A percentile compares a stretch with the other conserved stretches of the same genome.
Evolutionary conservation across 2,888 invertebrate genomes (phyloP).

Genomic region (Arctia plantaginis): DNA sequence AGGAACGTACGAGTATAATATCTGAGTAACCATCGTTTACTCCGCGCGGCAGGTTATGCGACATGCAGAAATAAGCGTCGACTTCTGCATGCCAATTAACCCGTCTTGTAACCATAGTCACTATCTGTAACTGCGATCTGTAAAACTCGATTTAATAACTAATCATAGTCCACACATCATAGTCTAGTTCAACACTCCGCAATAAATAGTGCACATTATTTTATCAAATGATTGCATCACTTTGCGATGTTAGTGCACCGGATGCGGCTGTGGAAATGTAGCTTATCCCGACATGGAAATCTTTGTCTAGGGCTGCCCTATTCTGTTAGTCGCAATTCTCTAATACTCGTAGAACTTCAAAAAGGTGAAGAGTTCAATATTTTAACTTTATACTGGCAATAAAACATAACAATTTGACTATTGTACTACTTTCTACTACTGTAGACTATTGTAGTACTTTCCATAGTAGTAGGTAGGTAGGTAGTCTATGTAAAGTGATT

Average conservation of each 20-base stretch:
- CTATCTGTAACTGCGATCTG: not conserved
- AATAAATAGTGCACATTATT: slow-evolving; percentile 10
- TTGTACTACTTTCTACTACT: not conserved
- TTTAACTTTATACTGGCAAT: not conserved
- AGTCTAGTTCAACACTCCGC: slow-evolving; percentile 6
- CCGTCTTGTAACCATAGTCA: slow-evolving; percentile 1
- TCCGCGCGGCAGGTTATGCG: not conserved
- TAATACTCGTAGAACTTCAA: not conserved
- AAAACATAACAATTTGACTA: not conserved
- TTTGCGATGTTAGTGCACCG: slow-evolving; percentile 59
- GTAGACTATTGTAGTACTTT: too few species aligned
- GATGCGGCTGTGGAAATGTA: slow-evolving; percentile 69
- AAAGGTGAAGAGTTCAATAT: not conserved
- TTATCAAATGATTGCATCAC: slow-evolving; percentile 62
- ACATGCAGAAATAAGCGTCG: slow-evolving; percentile 1
- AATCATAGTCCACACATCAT: slow-evolving; percentile 5
- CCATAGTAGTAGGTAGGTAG: too few species aligned
- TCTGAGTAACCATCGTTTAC: not conserved
- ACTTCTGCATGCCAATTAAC: slow-evolving; percentile 21
- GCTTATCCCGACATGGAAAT: slow-evolving; percentile 70
- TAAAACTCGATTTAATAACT: not conserved
- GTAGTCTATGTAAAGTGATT: too few species aligned
- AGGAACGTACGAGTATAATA: not conserved
- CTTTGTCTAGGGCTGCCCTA: slow-evolving; percentile 39
- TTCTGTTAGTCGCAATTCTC: not conserved